Evolutionary conservation across 2,888 invertebrate species (phyloP), one percentile per base, ranked within the genome.

Genomic region (Zeuzera pyrina): DNA sequence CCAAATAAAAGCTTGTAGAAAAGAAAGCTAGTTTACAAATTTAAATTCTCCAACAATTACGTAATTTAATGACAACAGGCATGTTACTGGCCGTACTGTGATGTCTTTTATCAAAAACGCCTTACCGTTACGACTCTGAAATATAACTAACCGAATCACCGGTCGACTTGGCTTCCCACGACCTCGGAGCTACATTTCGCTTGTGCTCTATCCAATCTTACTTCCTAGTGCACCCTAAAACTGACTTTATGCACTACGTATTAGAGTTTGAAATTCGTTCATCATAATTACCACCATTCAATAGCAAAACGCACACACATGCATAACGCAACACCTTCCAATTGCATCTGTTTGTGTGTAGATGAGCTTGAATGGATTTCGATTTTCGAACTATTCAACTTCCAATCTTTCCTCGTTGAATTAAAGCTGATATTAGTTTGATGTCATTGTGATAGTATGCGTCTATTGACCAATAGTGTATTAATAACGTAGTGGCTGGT

Each of bases 121-220:
- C 57, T 43, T 60, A 66, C 76, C 72, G 76, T 77, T 74, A 72
- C 48, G 35, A 15, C 30, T 35, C 33, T 37, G 29, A 43, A 53
- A 65, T 66, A 67, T 69, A 73, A 67, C 68, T 65, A 67, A 74
- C 74, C 68, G 62, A 79, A 73, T 68, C 61, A 54, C 57, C 58
- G 54, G 57, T 56, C 66, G 58, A 51, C 49, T 56, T 52, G 62
- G 62, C 63, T 65, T 81, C 79, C 78, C 81, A 79, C 79, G 79
- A 79, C 79, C 81, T 74, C 64, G 62, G 56, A 69, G 61, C 60
- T 63, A 67, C 70, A 70, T 73, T 71, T 71, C 57, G 65, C 72
- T n/a, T 60, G 74, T 76, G 78, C 73, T 64, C 65, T 74, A 78
- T 73, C 72, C 72, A 73, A 72, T 65, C 59, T 67, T 57, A 78